Base-by-base conservation (phyloP, 2,797 vertebrate species). In the Rhadinocentrus ornatus region DNA sequence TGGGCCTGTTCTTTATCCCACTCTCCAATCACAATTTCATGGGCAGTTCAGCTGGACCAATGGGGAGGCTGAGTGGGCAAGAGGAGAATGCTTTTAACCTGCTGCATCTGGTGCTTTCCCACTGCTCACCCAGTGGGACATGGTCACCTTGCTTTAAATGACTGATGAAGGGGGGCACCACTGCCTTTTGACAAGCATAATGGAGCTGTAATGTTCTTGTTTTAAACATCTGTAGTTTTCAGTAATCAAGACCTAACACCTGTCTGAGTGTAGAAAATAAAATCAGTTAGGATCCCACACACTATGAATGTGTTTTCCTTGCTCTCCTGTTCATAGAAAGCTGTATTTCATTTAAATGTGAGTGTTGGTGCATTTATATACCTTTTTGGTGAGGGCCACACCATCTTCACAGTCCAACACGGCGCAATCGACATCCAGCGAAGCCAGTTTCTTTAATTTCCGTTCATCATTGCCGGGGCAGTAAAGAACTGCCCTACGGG, bases 401-500 rank as follows among this genome's bases (percentile, higher is more conserved):
- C 98, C 98, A 56, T 99, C 98, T 89, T 99, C 98, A 62, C 97
- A 99, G 92, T 99, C 98, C n/a, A 99, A 86, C 70, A 99, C 97
- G 0, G 96, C 97, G 37, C 98, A 99, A 84, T 99, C 98, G 18
- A 98, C 96, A 7, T 95, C 91, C 70, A 99, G 93, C 4, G 94
- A 94, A 1, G 95, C 88, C 50, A 99, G 95, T 91, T 99, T 99
- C 84, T 86, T 84, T 86, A 99, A 94, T 92, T 99, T 99, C 81
- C 96, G 95, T 89, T 97, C 96, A 70, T 99, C 97, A 76, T 97
- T 95, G 0, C 96, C 98, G 31, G 97, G 98, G 75, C 99, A 96
- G 15, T 99, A 99, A 15, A 99, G 96, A 74, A 99, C 96, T 2
- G 97, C 97, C 75, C 97, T 94, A 82, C 98, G 95, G 75, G 97